Evolutionary conservation across 1,140 invertebrate genomes (phyloP).

Genomic region (Acromyrmex charruanus): DNA sequence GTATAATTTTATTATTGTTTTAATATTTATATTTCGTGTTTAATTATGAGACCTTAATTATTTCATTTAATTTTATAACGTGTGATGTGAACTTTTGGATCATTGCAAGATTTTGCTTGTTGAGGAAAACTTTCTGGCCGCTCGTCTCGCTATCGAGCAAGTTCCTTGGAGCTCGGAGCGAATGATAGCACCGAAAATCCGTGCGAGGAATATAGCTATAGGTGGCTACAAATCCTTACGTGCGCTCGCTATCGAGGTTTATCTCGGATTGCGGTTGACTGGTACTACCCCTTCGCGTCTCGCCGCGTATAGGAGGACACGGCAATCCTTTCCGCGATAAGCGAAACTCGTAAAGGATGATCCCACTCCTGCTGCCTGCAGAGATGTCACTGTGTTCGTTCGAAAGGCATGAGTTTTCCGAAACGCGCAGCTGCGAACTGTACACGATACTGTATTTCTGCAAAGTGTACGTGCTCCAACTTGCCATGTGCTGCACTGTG

Average conservation of each 20-base stretch:
- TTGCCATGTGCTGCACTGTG: background rate
- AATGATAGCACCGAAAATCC: conserved; percentile 60
- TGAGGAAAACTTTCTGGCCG: conserved; percentile 21
- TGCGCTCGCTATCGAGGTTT: conserved; percentile 64
- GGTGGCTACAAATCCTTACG: conserved; percentile 59
- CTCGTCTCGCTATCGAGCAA: conserved; percentile 36
- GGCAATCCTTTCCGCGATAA: conserved; percentile 64
- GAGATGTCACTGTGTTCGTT: conserved; percentile 20
- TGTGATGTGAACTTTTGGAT: background rate
- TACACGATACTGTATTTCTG: conserved; percentile 47
- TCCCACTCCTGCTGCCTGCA: conserved; percentile 5
- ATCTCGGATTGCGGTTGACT: conserved; percentile 73
- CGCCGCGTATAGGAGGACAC: conserved; percentile 30
- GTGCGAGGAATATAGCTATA: conserved; percentile 5
- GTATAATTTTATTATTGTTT: background rate
- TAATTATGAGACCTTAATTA: background rate
- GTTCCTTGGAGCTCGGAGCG: conserved; percentile 39
- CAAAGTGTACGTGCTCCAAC: conserved; percentile 32
- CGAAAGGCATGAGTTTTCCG: conserved; percentile 41
- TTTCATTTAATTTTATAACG: background rate
- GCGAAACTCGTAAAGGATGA: conserved; percentile 58
- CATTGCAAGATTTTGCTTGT: conserved; percentile 32
- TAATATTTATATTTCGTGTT: background rate
- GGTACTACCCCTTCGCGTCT: conserved; percentile 34
- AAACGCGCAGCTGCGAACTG: conserved; percentile 39